Base-by-base conservation (phyloP, 2,113 vertebrate genomes). In the Arothron firmamentum region DNA sequence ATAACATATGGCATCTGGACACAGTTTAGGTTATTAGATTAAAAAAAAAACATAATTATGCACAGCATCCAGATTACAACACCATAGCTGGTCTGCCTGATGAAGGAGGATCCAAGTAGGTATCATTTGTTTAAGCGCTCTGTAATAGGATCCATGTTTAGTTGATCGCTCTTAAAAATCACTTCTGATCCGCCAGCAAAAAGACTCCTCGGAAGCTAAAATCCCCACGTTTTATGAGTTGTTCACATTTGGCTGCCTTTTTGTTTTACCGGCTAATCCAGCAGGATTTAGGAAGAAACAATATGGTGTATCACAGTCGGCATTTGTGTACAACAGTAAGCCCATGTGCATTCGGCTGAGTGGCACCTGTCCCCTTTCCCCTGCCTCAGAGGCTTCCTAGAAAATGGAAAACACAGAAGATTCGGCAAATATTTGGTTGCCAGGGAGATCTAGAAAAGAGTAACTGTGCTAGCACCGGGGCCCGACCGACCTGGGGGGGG, bases 361-460 rank as follows among this genome's bases (percentile, higher is more conserved):
- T 81, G 80, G 69, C 81, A 85, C 81, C 85, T 87, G 82, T 81
- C 81, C 67, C 77, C 76, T 82, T 82, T 81, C 73, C 67, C 74
- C 76, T 70, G 70, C 81, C 76, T 65, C 72, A 78, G 74, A 62
- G 82, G 79, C 80, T 56, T 60, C 79, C 70, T 13, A 61, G 77
- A 79, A 80, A 85, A 86, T 72, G 68, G 70, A 75, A 81, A 78
- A 76, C 64, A 78, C 45, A 48, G 65, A 72, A 70, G 79, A 84
- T 75, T 85, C 65, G 18, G 67, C 53, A 64, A 82, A 88, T 80
- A 79, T 81, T 85, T 76, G 72, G 90, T 91, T 92, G 82, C 87
- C 83, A 86, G 59, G 85, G 86, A 80, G 80, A 85, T 78, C 75
- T 81, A 87, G 86, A 91, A 90, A 91, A 90, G 90, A 90, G 87